Base-by-base conservation (phyloP, 1,140 invertebrate genomes). In the Ruditapes philippinarum region DNA sequence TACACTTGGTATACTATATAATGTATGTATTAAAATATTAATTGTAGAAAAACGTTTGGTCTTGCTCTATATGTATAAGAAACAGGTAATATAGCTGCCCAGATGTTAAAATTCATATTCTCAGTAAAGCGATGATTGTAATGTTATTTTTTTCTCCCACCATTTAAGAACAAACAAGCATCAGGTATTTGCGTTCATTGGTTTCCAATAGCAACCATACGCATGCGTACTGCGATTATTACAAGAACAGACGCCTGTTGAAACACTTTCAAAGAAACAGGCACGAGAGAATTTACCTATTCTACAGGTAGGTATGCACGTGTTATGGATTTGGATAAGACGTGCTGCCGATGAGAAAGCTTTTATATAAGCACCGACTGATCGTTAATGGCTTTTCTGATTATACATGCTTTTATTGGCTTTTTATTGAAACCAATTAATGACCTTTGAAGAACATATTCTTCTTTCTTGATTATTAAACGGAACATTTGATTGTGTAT, bases 241-340 rank as follows among this genome's bases (percentile, higher is more conserved):
- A 70, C 33, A 70, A 38, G 65, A 70, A 70, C 65, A 70, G 65
- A 70, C 65, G 65, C 65, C 65, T 70, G 65, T 70, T 70, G 65
- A 38, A 38, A 70, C 1, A n/a, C 28, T 70, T 19, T 38, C 65
- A 70, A 70, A 38, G 65, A 70, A 70, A 70, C 9, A 36, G 33
- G n/a, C 57, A 62, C 14, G 57, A 28, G 22, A 28, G n/a, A 5
- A 62, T 62, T 38, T 70, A 14, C 36, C 12, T 33, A 70, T 28
- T 7, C 17, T 70, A 19, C 65, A 70, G 65, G 65, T 70, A 70
- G 14, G 33, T 38, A 38, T 40, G 1, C 65, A 70, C 65, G 65
- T 70, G 65, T 36, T 70, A 70, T 38, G 36, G 65, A 70, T 70
- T 70, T 19, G 38, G 65, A 70, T 19, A 33, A 70, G 22, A 38